Base-by-base conservation (phyloP, 2,797 vertebrate species). In the Botia almorhae region DNA sequence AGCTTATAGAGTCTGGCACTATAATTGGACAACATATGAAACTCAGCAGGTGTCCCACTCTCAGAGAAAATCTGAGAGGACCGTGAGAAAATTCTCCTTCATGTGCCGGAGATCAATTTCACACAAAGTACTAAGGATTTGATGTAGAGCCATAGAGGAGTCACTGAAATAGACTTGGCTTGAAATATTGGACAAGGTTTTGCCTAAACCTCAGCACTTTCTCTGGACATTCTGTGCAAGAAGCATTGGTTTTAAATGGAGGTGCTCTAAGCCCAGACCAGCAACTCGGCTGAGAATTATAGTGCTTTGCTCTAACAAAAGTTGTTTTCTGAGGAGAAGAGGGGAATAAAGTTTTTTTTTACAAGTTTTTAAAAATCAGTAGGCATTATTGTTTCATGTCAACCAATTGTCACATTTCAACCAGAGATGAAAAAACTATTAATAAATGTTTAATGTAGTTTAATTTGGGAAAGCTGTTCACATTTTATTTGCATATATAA, bases 61-160 rank as follows among this genome's bases (percentile, higher is more conserved):
- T 90, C 89, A 87, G 91, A 91, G 91, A 73, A 74, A 80, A 73
- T 79, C 48, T 3, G 29, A 91, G 89, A 92, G 92, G 85, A 90
- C 89, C 61, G 85, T 87, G 89, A 85, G 86, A 90, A 87, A 90
- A 92, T 92, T 93, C 87, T 91, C 89, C 88, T 91, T 87, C 89
- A 91, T 89, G 88, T 88, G 74, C 87, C 82, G 83, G 84, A 85
- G 93, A 94, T 94, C 91, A 76, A 93, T 94, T 94, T 94, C 91
- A 93, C 91, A 93, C 90, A 86, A 81, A 88, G 84, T 88, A 86
- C 82, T 86, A 85, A 91, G 89, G 89, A 92, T 90, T 91, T 89
- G 88, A 63, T 87, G 90, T 88, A 86, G 88, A 90, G 88, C 89
- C 89, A 79, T 88, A 88, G 89, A 87, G 39, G 84, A 89, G 88